A percentile compares a stretch with the other conserved stretches of the same genome.
Conservation (phyloP, 2,888 invertebrate species). For the Saturnia pavonia region DNA sequence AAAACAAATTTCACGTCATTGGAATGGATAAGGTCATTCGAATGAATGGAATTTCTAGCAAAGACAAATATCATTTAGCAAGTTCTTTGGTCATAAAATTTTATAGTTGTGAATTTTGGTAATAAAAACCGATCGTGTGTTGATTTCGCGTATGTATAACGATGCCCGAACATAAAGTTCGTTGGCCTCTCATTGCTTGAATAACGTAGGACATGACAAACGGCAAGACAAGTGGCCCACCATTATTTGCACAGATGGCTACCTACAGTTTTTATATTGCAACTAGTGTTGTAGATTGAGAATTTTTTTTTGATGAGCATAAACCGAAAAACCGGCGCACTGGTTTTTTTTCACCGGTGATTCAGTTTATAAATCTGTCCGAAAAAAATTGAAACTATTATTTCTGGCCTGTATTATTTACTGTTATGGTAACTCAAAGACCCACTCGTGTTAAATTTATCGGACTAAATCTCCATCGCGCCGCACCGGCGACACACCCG, state of each 20-base stretch:
- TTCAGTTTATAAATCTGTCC: background rate
- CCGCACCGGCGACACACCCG: too few species aligned
- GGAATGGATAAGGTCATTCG: background rate
- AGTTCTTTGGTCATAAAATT: background rate
- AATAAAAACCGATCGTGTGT: constrained; percentile 5
- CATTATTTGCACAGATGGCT: constrained; percentile 54
- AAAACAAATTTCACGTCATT: background rate
- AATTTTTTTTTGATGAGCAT: background rate
- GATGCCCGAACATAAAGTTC: constrained; percentile 16
- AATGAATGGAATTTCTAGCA: background rate
- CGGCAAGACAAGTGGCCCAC: constrained; percentile 13
- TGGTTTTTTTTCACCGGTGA: background rate
- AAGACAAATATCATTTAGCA: background rate
- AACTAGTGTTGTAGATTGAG: constrained; percentile 18
- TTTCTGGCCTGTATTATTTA: background rate
- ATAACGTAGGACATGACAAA: constrained; percentile 13
- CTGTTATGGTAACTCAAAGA: background rate
- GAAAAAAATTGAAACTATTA: background rate
- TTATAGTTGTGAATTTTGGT: constrained; percentile 13
- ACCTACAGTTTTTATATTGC: constrained; percentile 43
- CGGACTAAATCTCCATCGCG: too few species aligned
- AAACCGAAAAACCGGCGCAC: background rate
- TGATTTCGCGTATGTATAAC: constrained; percentile 4
- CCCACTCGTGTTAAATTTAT: too few species aligned
- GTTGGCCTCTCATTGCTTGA: constrained; percentile 18